Evolutionary conservation across 2,888 invertebrate genomes (phyloP), one percentile per base, ranked within the genome.

Genomic region (Xylota sylvarum): DNA sequence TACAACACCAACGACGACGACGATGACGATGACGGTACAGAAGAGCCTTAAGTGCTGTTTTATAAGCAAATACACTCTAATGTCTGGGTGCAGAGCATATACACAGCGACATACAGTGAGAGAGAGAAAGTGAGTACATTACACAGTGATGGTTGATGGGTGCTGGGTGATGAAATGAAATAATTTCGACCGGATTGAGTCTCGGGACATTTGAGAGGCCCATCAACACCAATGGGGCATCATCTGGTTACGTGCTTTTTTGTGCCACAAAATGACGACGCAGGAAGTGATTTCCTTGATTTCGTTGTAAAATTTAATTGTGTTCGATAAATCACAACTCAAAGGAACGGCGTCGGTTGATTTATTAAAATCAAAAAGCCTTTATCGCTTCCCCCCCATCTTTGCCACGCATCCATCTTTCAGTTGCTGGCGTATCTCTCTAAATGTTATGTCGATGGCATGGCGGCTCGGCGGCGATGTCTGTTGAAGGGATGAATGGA

Each of bases 11-110:
- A 50, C 14, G 46, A 30, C 69, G 46, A 56, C 60, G 69, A 58
- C 62, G 82, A 56, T n/a, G 43, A 37, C 62, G 48, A 58, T 37
- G 70, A 52, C 64, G 76, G 43, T 17, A 46, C 32, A 67, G 60
- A 67, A 72, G 70, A 37, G 58, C 70, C 65, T 70, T 76, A 80
- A 85, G 85, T 80, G 80, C 64, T 85, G 80, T 80, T 85, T 80
- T 80, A 80, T 67, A 80, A 85, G 65, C 76, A 79, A 84, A 84
- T 79, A 74, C 43, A 85, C 80, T 80, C 76, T 62, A 62, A 67
- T 60, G 85, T 76, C 76, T 76, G 58, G 67, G 67, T 30, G 52
- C 50, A 55, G 81, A 46, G 14, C 50, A 60, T 9, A 35, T 1
- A 56, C 3, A 10, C 10, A 30, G 30, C 6, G 35, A 17, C 23